These are phyloP conservation scores for Ochotona curzoniae DNA, from an alignment of 2,113 vertebrate species.

Conservation along the genomic window DNA sequence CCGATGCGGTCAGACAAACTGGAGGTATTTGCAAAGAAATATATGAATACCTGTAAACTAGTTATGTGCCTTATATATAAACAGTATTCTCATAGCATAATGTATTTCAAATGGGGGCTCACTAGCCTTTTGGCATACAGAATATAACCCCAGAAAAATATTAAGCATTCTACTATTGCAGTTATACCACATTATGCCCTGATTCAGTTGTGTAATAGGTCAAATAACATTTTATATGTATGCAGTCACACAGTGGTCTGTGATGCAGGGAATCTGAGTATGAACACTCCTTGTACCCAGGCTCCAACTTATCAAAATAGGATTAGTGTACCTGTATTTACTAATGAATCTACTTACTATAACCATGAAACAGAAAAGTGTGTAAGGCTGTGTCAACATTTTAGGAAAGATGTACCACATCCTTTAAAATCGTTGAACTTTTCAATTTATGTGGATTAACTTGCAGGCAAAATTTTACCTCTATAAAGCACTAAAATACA, in stretches of 20 bases:
- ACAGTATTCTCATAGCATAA: background rate
- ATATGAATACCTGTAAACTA: background rate
- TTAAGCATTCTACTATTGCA: constrained; percentile 13
- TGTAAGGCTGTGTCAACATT: constrained; percentile 9
- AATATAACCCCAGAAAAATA: constrained; percentile 1
- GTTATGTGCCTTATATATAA: constrained; percentile 36
- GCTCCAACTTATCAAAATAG: background rate
- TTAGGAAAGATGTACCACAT: background rate
- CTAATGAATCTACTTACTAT: constrained; percentile 23
- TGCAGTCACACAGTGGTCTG: background rate
- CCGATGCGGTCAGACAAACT: constrained; percentile 96
- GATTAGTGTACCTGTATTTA: background rate
- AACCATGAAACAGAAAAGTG: constrained; percentile 18
- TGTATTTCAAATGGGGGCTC: constrained; percentile 14
- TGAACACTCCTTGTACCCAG: background rate
- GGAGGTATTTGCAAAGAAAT: constrained; percentile 90
- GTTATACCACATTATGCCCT: background rate
- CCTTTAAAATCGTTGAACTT: too few species aligned
- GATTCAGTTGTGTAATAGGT: background rate
- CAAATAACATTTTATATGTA: background rate
- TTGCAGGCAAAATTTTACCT: too few species aligned
- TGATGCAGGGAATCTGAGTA: background rate
- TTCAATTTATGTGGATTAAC: too few species aligned
- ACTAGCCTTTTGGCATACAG: background rate
- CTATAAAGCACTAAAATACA: too few species aligned